Base-by-base conservation (phyloP, 1,140 invertebrate genomes). In the Papilio polytes region DNA sequence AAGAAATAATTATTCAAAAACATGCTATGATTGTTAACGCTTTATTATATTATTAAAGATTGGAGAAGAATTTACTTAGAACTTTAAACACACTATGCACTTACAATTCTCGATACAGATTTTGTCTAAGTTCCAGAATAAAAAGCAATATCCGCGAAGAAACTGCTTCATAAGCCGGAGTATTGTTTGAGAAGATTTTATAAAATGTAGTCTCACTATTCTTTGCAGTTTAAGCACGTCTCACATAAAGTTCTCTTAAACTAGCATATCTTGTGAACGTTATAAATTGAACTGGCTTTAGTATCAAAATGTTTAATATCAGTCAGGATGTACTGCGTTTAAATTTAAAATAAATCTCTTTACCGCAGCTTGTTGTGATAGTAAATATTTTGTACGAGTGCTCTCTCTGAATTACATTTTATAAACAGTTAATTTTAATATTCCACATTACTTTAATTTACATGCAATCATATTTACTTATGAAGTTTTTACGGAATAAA, bases 181-280 rank as follows among this genome's bases (percentile, higher is more conserved):
- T 78, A 63, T 78, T 78, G 53, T 66, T 78, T 44, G 31, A 48
- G 26, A 31, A 78, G 53, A 78, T 78, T 44, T 78, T 78, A 41
- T 74, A 74, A 74, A 74, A 66, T 44, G 41, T 51, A 59, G 36
- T 36, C 76, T 59, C 36, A 44, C 76, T 41, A 56, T 41, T 44
- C 76, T 78, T 78, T 66, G 18, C 59, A 78, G 56, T 59, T 41
- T 15, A 78, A 78, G 76, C 76, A 78, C 76, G 76, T 78, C 56
- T 41, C 76, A 48, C 12, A 78, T 78, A 78, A 78, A 78, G 76
- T 41, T 44, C 76, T 63, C 76, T 74, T 74, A 26, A 46, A 46
- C 46, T 48, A 74, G 73, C 46, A 74, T 48, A 74, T 74, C 44
- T 74, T 74, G 20, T 26, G 44, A 74, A 74, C 73, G 46, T 48